Conservation (phyloP, 2,113 vertebrate genomes). For the Toxotes jaculatrix region DNA sequence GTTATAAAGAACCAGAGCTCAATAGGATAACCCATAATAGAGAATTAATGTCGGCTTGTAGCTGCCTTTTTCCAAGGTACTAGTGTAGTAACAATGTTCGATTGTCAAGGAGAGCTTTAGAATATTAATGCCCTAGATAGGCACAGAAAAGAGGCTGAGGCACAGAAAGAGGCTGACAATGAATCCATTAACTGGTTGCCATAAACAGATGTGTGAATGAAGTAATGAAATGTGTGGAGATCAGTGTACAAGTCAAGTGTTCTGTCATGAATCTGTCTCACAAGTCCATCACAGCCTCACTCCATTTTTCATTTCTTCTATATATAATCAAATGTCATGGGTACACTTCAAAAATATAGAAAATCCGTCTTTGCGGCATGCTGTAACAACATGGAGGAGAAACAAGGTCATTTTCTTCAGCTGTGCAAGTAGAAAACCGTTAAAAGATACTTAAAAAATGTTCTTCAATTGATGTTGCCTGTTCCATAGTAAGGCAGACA, state of each 20-base stretch:
- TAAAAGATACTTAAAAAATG: background rate
- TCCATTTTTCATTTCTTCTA: constrained; percentile 5
- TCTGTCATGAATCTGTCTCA: background rate
- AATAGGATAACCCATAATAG: background rate
- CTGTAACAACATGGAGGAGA: background rate
- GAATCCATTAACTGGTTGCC: constrained; percentile 16
- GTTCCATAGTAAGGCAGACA: background rate
- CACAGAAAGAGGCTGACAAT: constrained; percentile 13
- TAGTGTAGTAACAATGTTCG: background rate
- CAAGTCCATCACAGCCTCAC: background rate
- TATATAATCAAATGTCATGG: background rate
- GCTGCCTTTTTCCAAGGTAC: background rate
- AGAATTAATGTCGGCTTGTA: constrained; percentile 1
- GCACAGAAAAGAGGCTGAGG: background rate
- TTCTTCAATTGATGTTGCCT: background rate
- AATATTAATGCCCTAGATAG: constrained; percentile 4
- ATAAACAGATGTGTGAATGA: constrained; percentile 10
- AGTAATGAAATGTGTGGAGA: constrained; percentile 6
- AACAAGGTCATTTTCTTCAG: background rate
- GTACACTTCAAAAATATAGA: constrained; percentile 2
- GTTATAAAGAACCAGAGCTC: background rate
- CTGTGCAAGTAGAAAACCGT: background rate
- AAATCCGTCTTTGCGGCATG: background rate
- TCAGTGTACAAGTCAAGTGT: background rate
- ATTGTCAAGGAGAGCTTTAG: constrained; percentile 3